These are phyloP conservation scores for Cheilosia vulpina DNA, from an alignment of 2,888 invertebrate species.

Conservation along the genomic window DNA sequence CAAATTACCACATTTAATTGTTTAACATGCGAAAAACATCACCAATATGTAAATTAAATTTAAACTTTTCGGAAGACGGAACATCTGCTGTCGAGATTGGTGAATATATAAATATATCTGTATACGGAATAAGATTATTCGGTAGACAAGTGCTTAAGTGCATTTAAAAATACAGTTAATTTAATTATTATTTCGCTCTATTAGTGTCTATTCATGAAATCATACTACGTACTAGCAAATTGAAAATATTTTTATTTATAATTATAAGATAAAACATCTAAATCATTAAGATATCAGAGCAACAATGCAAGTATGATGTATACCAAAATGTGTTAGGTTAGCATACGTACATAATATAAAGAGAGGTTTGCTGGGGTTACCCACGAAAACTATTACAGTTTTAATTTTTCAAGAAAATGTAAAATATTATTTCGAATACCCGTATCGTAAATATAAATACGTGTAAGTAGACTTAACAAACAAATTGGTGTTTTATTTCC, in stretches of 20 bases:
- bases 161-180: no score
- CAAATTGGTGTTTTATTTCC: background rate
- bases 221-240: slow-evolving; percentile 14
- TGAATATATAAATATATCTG: no score
- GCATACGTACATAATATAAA: background rate
- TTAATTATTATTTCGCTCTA: background rate
- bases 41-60: background rate
- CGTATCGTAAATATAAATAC: slow-evolving; percentile 39
- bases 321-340: slow-evolving; percentile 29
- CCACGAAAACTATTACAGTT: background rate
- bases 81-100: no score
- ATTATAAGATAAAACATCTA: slow-evolving; percentile 18
- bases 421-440: slow-evolving; percentile 25
- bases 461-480: slow-evolving; percentile 58
- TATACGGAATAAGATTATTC: no score
- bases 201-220: background rate
- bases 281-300: slow-evolving; percentile 27
- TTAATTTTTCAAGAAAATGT: slow-evolving; percentile 24
- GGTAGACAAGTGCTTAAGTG: no score
- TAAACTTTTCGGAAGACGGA: background rate
- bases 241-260: slow-evolving; percentile 8
- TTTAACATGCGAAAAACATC: background rate
- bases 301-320: slow-evolving; percentile 26
- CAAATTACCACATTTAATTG: no score
- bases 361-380: background rate